phyloP scores from a whole-genome alignment of 1,140 invertebrate genomes.

The Monomorium pharaonis region DNA sequence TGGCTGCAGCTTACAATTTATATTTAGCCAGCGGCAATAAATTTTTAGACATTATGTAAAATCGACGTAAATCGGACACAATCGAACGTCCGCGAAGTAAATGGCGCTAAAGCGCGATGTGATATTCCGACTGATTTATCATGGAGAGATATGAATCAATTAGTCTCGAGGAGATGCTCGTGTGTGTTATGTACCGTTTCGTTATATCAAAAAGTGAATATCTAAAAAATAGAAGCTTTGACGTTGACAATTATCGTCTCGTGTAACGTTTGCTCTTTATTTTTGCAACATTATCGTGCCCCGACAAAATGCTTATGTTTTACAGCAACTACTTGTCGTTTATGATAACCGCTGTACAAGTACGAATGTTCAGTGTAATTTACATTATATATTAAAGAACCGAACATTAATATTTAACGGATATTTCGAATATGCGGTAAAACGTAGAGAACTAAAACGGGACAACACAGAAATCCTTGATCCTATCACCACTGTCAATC shows the following conservation, averaged over 20 bases:
- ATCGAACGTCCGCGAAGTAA: neutral
- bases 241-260: neutral
- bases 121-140: slow-evolving; percentile 8
- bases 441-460: neutral
- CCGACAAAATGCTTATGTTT: neutral
- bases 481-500: neutral
- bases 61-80: neutral
- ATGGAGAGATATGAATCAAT: neutral
- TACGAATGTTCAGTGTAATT: slow-evolving; percentile 3
- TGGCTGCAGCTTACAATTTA: neutral
- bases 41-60: neutral
- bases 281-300: neutral
- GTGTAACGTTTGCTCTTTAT: neutral
- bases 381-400: neutral
- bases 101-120: neutral
- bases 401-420: neutral
- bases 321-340: neutral
- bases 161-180: neutral
- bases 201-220: slow-evolving; percentile 3
- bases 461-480: neutral
- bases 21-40: neutral
- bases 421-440: neutral
- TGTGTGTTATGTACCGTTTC: neutral
- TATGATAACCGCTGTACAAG: neutral
- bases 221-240: neutral